phyloP scores from a whole-genome alignment of 2,113 vertebrate genomes.

The Neotoma lepida region DNA sequence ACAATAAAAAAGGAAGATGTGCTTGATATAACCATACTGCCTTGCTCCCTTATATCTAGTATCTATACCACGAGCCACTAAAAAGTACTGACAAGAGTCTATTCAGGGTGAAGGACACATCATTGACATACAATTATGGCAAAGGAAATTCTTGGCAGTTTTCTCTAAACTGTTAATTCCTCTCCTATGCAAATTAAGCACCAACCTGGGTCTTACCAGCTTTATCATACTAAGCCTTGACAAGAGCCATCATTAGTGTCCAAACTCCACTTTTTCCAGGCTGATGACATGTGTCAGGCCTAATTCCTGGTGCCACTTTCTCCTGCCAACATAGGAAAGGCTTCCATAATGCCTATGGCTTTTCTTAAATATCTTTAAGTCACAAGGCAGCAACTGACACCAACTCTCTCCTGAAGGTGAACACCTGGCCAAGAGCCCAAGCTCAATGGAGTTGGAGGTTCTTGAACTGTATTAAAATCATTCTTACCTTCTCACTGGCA shows the following conservation, averaged over 20 bases:
- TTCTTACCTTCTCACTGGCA: slow-evolving; percentile 60
- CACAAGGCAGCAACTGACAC: slow-evolving; percentile 61
- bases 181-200: slow-evolving; percentile 60
- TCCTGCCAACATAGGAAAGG: slow-evolving; percentile 62
- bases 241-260: slow-evolving; percentile 73
- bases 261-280: slow-evolving; percentile 61
- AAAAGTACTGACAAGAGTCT: slow-evolving; percentile 49
- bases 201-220: slow-evolving; percentile 18
- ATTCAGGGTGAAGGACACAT: not conserved
- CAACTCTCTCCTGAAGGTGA: slow-evolving; percentile 49
- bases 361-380: slow-evolving; percentile 69
- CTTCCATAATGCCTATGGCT: slow-evolving; percentile 44
- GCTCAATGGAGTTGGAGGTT: slow-evolving; percentile 45
- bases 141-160: slow-evolving; percentile 54
- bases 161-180: slow-evolving; percentile 15
- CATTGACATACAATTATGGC: slow-evolving; percentile 25
- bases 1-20: slow-evolving; percentile 6
- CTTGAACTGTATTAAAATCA: slow-evolving; percentile 66
- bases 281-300: slow-evolving; percentile 66
- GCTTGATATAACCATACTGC: not conserved
- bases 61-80: slow-evolving; percentile 38
- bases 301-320: slow-evolving; percentile 60
- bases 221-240: slow-evolving; percentile 56
- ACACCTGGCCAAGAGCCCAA: slow-evolving; percentile 69
- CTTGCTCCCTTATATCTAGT: not conserved